A percentile compares a stretch with the other conserved stretches of the same genome.
phyloP scores from a whole-genome alignment of 2,888 invertebrate species.

The Schrankia costaestrigalis region DNA sequence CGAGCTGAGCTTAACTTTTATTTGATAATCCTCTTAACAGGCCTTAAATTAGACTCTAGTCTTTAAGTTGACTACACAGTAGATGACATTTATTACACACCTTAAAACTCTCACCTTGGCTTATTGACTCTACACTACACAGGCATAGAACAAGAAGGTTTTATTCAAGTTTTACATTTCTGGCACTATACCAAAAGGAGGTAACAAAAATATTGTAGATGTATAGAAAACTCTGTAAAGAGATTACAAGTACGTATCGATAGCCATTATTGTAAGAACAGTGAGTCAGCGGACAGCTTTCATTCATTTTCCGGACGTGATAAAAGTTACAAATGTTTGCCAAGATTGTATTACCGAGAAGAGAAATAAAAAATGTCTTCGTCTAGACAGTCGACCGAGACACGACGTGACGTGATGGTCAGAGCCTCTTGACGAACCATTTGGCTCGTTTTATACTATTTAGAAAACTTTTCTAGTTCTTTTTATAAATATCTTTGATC shows the following conservation, averaged over 20 bases:
- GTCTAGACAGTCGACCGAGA: constrained; percentile 69
- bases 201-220: too few species aligned
- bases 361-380: constrained; percentile 59
- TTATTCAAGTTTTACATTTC: too few species aligned
- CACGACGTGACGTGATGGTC: constrained; percentile 56
- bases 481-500: neutral
- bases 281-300: constrained; percentile 69
- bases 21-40: too few species aligned
- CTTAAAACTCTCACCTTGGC: too few species aligned
- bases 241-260: constrained; percentile 28
- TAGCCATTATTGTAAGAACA: constrained; percentile 12
- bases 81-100: too few species aligned
- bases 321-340: constrained; percentile 68
- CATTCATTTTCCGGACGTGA: constrained; percentile 72
- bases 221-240: too few species aligned
- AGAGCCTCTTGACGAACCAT: constrained; percentile 29
- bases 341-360: constrained; percentile 75
- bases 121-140: too few species aligned
- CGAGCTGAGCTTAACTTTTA: too few species aligned
- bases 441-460: constrained; percentile 22
- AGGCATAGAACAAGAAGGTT: too few species aligned
- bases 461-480: neutral
- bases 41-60: too few species aligned
- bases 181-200: too few species aligned
- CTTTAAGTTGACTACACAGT: too few species aligned